These are phyloP conservation scores for Vannuccia rotundouncinata DNA, from an alignment of 2,888 invertebrate species.

Conservation along the genomic window DNA sequence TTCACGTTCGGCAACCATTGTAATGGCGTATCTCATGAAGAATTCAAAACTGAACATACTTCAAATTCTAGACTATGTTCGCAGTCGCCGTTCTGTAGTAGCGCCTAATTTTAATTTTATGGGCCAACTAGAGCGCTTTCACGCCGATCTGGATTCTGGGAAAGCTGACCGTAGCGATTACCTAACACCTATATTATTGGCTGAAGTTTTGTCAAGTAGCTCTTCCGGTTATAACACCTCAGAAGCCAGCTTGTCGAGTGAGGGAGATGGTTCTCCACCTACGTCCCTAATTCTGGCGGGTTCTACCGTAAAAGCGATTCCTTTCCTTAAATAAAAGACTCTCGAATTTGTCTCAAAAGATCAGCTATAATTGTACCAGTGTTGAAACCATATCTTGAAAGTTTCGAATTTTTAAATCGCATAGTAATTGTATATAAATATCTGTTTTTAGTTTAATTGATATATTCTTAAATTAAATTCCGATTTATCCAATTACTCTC, in stretches of 20 bases:
- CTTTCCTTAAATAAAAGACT: background rate
- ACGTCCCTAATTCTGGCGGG: too few relatives aligned
- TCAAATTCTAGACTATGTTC: conserved; percentile 31
- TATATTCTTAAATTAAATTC: too few relatives aligned
- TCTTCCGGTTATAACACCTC: background rate
- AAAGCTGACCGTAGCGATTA: background rate
- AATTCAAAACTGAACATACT: conserved; percentile 27
- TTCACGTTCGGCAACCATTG: conserved; percentile 37
- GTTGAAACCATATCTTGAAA: too few relatives aligned
- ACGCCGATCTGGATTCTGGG: conserved; percentile 1
- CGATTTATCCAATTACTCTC: too few relatives aligned
- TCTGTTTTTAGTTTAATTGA: too few relatives aligned
- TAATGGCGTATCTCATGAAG: conserved; percentile 36
- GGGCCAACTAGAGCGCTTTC: conserved; percentile 37
- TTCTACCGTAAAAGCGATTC: background rate
- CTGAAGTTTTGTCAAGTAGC: background rate
- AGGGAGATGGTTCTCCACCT: background rate
- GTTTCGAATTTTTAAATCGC: too few relatives aligned
- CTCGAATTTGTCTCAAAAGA: too few relatives aligned
- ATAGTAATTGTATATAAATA: too few relatives aligned
- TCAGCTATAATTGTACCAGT: too few relatives aligned
- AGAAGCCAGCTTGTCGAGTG: background rate
- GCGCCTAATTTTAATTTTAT: conserved; percentile 38
- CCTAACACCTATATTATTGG: background rate
- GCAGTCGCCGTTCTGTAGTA: conserved; percentile 18